These are phyloP conservation scores for Rhinopomastus cyanomelas DNA, from an alignment of 2,113 vertebrate species.

Conservation along the genomic window DNA sequence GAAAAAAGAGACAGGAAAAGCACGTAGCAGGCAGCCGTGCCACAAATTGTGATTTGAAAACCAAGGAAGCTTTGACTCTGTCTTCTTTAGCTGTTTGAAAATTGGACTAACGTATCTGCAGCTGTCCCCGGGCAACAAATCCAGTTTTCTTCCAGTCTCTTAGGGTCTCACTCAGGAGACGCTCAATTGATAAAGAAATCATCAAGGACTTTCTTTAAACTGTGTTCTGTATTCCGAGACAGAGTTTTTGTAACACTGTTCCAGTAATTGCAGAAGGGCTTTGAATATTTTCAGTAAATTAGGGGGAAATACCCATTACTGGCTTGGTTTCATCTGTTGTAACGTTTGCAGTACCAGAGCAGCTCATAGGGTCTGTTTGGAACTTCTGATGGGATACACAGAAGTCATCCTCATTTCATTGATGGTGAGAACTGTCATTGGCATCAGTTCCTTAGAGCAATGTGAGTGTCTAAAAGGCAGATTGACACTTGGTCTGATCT, in stretches of 20 bases:
- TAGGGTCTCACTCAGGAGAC: neutral
- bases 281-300: neutral
- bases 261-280: neutral
- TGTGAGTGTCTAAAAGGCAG: neutral
- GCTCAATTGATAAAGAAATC: neutral
- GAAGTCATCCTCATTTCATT: neutral
- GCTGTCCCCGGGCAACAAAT: conserved; percentile 3
- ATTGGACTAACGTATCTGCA: neutral
- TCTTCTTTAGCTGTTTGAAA: conserved; percentile 1
- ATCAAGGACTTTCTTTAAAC: neutral
- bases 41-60: neutral
- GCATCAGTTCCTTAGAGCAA: neutral
- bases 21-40: neutral
- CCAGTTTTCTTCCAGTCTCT: neutral
- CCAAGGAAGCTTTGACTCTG: neutral
- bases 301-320: neutral
- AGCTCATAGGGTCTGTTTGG: neutral
- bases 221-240: neutral
- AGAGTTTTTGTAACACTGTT: neutral
- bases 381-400: neutral
- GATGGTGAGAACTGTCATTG: neutral
- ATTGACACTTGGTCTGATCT: neutral
- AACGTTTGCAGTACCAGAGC: neutral
- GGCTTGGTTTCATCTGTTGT: neutral
- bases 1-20: neutral